Base-by-base conservation (phyloP, 2,888 invertebrate species). In the Scotopteryx bipunctaria region DNA sequence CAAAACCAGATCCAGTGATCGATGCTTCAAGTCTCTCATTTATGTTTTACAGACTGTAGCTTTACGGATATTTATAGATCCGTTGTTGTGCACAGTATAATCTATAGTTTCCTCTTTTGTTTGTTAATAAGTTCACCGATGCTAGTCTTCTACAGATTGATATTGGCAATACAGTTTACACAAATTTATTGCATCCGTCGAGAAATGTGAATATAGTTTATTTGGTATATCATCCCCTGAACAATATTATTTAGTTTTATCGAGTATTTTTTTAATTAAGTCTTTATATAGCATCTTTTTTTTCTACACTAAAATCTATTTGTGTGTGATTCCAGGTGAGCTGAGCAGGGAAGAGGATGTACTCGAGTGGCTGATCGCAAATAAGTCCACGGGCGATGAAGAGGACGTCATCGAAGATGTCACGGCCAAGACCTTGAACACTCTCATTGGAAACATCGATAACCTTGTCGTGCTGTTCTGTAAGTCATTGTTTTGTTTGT, bases 341-440 rank as follows among this genome's bases (percentile, higher is more conserved):
- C 86, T 98, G 61, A 96, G 95, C 63, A 94, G 93, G 72, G 98
- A 98, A 84, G 97, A 97, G 81, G 96, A 97, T 78, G 98, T 98
- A 27, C 88, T 98, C 72, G 97, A 97, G 82, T 98, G 98, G 98
- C 91, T 98, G 76, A 96, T 98, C 57, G 94, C 96, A 66, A 97
- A 97, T 83, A 97, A 97, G 85, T 97, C 97, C 55, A 97, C 97
- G 27, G 97, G 97, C 33, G 97, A 97, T 77, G 97, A 97, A 78
- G 97, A 97, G 74, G 97, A 97, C 81, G 94, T 97, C 47, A 98
- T 98, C 69, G 98, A 98, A 86, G 97, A 98, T 77, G 97, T 98
- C 49, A 96, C 97, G n/a, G 93, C 95, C 49, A 97, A 96, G 85
- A 97, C 97, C 25, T 91, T 98, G 53, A 94, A 95, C 69, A 96